A percentile compares a stretch with the other conserved stretches of the same genome.
phyloP scores from a whole-genome alignment of 1,140 invertebrate genomes.

The Sarcophaga peregrina region DNA sequence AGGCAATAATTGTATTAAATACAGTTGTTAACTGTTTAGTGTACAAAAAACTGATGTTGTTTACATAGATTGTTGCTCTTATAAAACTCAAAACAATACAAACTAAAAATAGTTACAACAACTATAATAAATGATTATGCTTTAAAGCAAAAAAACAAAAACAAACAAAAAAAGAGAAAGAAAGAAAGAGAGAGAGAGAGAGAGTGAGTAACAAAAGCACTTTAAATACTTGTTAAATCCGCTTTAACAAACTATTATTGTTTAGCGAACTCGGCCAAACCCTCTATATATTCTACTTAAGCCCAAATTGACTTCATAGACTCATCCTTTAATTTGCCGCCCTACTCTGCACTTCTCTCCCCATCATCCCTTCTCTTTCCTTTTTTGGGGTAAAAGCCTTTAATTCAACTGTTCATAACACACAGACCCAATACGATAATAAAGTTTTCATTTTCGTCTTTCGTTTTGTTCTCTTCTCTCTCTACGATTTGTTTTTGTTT shows the following conservation, averaged over 20 bases:
- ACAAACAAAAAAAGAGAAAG: too few relatives aligned
- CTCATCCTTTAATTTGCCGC: too few relatives aligned
- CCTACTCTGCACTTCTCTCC: too few relatives aligned
- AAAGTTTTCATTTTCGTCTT: too few relatives aligned
- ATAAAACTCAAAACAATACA: neutral
- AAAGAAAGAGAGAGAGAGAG: too few relatives aligned
- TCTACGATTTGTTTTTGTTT: neutral
- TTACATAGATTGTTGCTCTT: neutral
- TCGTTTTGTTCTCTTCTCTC: too few relatives aligned
- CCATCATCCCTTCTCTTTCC: too few relatives aligned
- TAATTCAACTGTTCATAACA: neutral
- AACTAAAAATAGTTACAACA: neutral
- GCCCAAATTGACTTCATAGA: too few relatives aligned
- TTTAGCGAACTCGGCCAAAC: neutral
- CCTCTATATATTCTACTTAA: too few relatives aligned
- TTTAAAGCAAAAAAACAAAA: neutral
- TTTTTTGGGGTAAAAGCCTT: neutral
- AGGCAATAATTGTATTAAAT: conserved; percentile 7
- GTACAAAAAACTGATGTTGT: neutral
- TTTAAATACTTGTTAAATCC: conserved; percentile 13
- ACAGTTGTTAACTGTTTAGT: neutral
- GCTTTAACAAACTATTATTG: conserved; percentile 27
- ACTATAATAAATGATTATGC: conserved; percentile 1
- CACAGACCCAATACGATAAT: too few relatives aligned
- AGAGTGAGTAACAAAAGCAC: neutral